Conservation (phyloP, 2,797 vertebrate species). For the Poecilia velifera region DNA sequence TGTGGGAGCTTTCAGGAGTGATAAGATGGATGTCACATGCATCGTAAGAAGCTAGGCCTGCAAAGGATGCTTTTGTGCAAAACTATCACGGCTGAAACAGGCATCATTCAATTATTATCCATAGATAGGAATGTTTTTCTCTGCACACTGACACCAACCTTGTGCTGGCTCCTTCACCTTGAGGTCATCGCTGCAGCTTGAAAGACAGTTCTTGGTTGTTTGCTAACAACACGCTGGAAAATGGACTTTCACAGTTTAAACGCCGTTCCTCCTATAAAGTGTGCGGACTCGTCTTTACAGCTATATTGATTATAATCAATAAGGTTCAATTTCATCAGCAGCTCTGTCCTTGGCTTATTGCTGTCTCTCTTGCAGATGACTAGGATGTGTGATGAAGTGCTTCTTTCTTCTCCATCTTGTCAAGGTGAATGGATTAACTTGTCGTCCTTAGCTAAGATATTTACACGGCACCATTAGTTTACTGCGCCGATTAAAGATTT, state of each 20-base stretch:
- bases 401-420: constrained; percentile 58
- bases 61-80: constrained; percentile 56
- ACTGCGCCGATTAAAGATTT: constrained; percentile 56
- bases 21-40: constrained; percentile 72
- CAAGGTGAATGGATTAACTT: constrained; percentile 64
- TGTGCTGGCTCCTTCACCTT: constrained; percentile 1
- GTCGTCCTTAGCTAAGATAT: constrained; percentile 43
- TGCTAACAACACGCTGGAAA: constrained; percentile 50
- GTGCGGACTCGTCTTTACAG: constrained; percentile 48
- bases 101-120: constrained; percentile 14
- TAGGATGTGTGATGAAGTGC: constrained; percentile 45
- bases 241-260: constrained; percentile 54
- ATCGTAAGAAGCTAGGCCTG: constrained; percentile 53
- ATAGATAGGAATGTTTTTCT: constrained; percentile 28
- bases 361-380: constrained; percentile 39
- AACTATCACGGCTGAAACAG: constrained; percentile 57
- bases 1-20: constrained; percentile 58
- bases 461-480: constrained; percentile 54
- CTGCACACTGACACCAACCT: neutral
- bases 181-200: constrained; percentile 44
- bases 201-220: constrained; percentile 55
- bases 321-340: constrained; percentile 71
- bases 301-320: constrained; percentile 76
- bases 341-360: constrained; percentile 62
- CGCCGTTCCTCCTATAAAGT: constrained; percentile 56